These are phyloP conservation scores for Archivesica marissinica DNA, from an alignment of 1,140 invertebrate genomes.

Conservation along the genomic window DNA sequence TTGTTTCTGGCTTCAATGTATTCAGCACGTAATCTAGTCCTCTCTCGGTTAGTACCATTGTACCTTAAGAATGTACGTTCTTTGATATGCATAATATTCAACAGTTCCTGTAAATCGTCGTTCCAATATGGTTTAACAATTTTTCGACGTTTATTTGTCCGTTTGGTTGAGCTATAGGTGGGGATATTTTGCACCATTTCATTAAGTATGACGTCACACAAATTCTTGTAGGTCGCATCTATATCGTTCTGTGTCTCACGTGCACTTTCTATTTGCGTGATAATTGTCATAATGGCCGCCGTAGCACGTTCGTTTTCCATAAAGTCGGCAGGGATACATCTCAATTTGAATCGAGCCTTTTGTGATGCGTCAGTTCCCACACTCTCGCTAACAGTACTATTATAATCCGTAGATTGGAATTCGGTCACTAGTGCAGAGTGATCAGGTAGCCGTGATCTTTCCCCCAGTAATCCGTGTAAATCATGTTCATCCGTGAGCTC, in stretches of 20 bases:
- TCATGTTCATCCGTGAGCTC: slow-evolving; percentile 2
- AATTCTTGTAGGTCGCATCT: neutral
- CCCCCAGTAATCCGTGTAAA: slow-evolving; percentile 30
- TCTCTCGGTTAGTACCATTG: neutral
- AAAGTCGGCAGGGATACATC: neutral
- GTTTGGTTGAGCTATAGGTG: neutral
- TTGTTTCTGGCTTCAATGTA: slow-evolving; percentile 30
- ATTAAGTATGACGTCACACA: neutral
- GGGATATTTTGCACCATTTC: slow-evolving; percentile 18
- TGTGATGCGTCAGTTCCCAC: neutral
- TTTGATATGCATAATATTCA: neutral
- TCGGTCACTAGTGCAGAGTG: slow-evolving; percentile 15
- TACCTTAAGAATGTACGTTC: neutral
- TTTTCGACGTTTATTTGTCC: neutral
- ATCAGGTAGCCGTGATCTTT: slow-evolving; percentile 25
- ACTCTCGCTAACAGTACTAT: too few relatives aligned
- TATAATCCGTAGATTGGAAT: too few relatives aligned
- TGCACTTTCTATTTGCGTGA: slow-evolving; percentile 21
- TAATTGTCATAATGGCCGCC: neutral
- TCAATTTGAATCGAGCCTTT: slow-evolving; percentile 17
- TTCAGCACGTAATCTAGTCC: neutral
- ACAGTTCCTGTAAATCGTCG: neutral
- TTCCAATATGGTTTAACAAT: slow-evolving; percentile 18
- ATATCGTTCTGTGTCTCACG: slow-evolving; percentile 20
- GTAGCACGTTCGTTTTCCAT: slow-evolving; percentile 2